Base-by-base conservation (phyloP, 2,113 vertebrate species). In the Corythoichthys intestinalis region DNA sequence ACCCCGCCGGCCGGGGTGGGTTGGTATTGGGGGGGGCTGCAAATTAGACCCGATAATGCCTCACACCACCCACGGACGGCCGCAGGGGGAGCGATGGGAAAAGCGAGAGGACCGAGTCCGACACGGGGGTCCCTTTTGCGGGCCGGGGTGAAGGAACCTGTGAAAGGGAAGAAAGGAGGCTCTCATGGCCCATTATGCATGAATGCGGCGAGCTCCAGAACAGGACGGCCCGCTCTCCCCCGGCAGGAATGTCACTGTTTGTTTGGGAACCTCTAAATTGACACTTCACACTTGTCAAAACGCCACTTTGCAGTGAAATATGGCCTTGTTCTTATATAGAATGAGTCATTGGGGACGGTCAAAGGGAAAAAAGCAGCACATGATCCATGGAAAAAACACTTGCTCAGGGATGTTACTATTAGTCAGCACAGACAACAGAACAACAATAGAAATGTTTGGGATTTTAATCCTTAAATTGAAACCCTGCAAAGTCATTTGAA, bases 31-130 rank as follows among this genome's bases (percentile, higher is more conserved):
- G 6, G 80, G 71, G 74, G 74, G 54, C 72, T 61, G 54, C 74
- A 80, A 85, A 88, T 85, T 79, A 88, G 85, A 74, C 83, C 85
- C 88, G 91, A 91, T 84, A 89, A 87, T 89, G 85, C 89, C 76
- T 78, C 82, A 60, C n/a, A 20, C 76, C 78, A 88, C 87, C 84
- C 85, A 83, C 78, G 82, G 91, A 88, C 88, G 91, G 88, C 87
- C 88, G 86, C 73, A 77, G 0, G 1, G 56, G 81, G 71, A 88
- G 83, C 73, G 86, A 91, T 89, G 87, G 86, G 84, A 92, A 93
- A 83, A 78, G 50, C 85, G 83, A 87, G 79, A 78, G 78, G 54
- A 77, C 80, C 85, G 75, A 76, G 78, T 70, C 67, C 66, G 67
- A 80, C 81, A 73, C 78, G 78, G 77, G 85, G 85, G 44, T 63